Evolutionary conservation across 2,888 invertebrate genomes (phyloP).

Genomic region (Phortica magna): DNA sequence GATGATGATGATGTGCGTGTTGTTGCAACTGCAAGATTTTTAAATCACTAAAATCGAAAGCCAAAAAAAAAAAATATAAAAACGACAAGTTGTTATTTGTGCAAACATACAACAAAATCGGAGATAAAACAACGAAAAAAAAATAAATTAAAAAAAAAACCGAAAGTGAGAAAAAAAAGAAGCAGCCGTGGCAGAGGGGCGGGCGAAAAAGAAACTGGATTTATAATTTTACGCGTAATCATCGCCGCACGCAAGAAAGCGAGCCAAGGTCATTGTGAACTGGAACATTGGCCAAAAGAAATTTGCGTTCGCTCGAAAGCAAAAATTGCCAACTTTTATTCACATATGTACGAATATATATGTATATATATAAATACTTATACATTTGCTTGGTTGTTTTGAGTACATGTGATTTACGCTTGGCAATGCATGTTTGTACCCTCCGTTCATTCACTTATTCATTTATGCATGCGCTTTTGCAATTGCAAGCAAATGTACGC

Average conservation of each 20-base stretch:
- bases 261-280: slow-evolving; percentile 68
- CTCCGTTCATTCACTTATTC: slow-evolving; percentile 13
- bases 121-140: background rate
- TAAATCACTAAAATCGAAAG: slow-evolving; percentile 26
- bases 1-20: slow-evolving; percentile 2
- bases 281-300: slow-evolving; percentile 34
- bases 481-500: background rate
- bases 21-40: slow-evolving; percentile 19
- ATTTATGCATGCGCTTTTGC: slow-evolving; percentile 14
- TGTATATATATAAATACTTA: background rate
- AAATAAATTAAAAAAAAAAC: slow-evolving; percentile 5
- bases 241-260: slow-evolving; percentile 69
- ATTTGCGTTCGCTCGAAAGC: slow-evolving; percentile 13
- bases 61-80: background rate
- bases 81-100: background rate
- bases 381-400: background rate
- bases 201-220: slow-evolving; percentile 57
- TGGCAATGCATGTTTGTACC: background rate
- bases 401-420: slow-evolving; percentile 5
- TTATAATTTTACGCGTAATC: slow-evolving; percentile 54
- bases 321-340: slow-evolving; percentile 9
- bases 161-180: slow-evolving; percentile 32
- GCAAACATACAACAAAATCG: background rate
- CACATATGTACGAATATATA: background rate
- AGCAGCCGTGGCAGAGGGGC: slow-evolving; percentile 25